Evolutionary conservation across 2,113 vertebrate species (phyloP), one percentile per base, ranked within the genome.

Genomic region (Spermophilus dauricus): DNA sequence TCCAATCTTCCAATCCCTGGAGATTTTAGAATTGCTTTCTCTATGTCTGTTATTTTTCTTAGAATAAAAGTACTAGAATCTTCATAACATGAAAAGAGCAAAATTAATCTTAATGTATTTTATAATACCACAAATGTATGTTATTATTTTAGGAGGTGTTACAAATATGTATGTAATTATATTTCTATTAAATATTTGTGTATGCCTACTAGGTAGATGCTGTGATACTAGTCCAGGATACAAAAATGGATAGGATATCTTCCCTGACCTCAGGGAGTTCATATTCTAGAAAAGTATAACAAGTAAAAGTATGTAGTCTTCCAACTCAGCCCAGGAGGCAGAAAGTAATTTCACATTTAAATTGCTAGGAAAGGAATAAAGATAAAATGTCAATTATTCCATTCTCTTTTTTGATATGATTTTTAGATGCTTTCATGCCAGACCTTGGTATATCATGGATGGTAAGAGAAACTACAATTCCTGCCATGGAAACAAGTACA

Each of bases 31-130:
- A 42, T 48, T 87, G n/a, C 56, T 70, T 58, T 88, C 42, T 69
- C 22, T 51, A 14, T 53, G 37, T 45, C 80, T 82, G 1, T 73
- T 69, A 48, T 69, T 82, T 95, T 96, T 58, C 30, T 75, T 65
- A 65, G 17, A 76, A 67, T 13, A 56, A 77, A 51, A 77, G 0
- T 81, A 39, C 9, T 48, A 51, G 18, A 93, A 67, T 96, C 37
- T 84, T 73, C 1, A 80, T 4, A 63, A 16, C 4, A 76, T 58
- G 37, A 92, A 93, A 90, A 70, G 2, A 87, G 17, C n/a, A 84
- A 84, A 95, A 32, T 69, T 89, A 53, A 53, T 56, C 12, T 16
- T 39, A 89, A 45, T 86, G 51, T 84, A 45, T 65, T 94, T 95
- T 76, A 76, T 89, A 91, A 53, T 85, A 78, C 42, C 20, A 67